A percentile compares a stretch with the other conserved stretches of the same genome.
Conservation (phyloP, 2,888 invertebrate genomes). For the Trissolcus brochymenae region DNA sequence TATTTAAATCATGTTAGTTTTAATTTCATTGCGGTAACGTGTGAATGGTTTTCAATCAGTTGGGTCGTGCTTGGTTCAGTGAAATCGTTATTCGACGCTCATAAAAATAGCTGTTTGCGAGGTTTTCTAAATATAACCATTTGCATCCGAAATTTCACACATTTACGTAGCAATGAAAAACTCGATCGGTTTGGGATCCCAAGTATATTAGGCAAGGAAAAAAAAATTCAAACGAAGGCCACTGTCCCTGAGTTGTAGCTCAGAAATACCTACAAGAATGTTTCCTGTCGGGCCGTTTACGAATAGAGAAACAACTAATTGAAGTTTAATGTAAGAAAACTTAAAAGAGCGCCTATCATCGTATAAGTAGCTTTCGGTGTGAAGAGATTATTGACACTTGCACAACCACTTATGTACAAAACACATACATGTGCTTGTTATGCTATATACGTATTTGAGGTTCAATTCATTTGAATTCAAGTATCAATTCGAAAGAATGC, state of each 20-base stretch:
- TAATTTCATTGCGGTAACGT: not conserved
- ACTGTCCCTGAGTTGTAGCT: too few species aligned
- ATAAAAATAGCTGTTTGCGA: too few species aligned
- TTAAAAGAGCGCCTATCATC: conserved; percentile 54
- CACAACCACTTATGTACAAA: conserved; percentile 22
- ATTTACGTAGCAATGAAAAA: too few species aligned
- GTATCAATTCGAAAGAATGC: too few species aligned
- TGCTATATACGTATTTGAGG: too few species aligned
- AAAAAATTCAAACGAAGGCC: too few species aligned
- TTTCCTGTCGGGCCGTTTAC: not conserved
- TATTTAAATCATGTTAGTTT: conserved; percentile 4
- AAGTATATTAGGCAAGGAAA: too few species aligned
- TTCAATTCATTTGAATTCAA: too few species aligned
- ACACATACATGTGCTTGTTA: not conserved
- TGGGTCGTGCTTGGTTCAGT: not conserved
- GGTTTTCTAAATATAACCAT: too few species aligned
- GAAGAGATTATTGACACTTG: conserved; percentile 62
- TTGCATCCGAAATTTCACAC: too few species aligned
- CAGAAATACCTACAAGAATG: not conserved
- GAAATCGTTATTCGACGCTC: not conserved
- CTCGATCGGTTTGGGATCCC: not conserved
- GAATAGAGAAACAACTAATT: conserved; percentile 55
- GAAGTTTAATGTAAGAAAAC: conserved; percentile 64
- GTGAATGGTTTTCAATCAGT: too few species aligned
- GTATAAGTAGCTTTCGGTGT: conserved; percentile 42